These are phyloP conservation scores for Catamblyrhynchus diadema DNA, from an alignment of 2,797 vertebrate genomes.

Conservation along the genomic window DNA sequence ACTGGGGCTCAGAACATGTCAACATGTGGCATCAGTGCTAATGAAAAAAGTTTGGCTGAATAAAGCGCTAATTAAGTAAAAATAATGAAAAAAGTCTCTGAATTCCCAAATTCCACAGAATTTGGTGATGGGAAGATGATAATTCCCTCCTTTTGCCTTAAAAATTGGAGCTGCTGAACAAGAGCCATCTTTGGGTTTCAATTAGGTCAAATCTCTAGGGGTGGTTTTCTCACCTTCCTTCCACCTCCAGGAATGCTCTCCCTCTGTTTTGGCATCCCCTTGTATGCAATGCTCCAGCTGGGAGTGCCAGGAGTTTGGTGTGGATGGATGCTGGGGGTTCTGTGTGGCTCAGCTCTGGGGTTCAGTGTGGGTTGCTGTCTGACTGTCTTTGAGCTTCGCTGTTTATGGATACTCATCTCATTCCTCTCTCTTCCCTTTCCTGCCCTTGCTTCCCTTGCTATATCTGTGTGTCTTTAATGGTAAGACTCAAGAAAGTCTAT, in stretches of 20 bases:
- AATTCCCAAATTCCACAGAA: background rate
- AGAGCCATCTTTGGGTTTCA: background rate
- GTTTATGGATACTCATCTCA: conserved; percentile 78
- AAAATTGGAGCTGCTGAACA: background rate
- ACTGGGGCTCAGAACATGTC: background rate
- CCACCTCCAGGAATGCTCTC: background rate
- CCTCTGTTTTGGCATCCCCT: background rate
- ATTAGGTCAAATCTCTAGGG: background rate
- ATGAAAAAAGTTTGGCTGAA: background rate
- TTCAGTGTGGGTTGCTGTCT: conserved; percentile 77
- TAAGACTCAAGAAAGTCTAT: conserved; percentile 90
- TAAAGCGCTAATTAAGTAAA: background rate
- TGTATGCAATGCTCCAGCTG: background rate
- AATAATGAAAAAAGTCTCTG: background rate
- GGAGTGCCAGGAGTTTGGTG: background rate
- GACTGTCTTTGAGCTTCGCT: conserved; percentile 78
- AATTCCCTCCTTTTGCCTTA: background rate
- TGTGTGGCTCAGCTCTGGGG: conserved; percentile 29
- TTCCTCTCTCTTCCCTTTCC: conserved; percentile 85
- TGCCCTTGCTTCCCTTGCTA: conserved; percentile 84
- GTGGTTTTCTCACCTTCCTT: background rate
- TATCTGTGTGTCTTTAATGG: conserved; percentile 89
- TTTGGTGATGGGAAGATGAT: background rate
- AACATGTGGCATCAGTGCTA: background rate
- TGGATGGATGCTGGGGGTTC: background rate